phyloP scores from a whole-genome alignment of 2,113 vertebrate species.

The Thryonomys swinderianus region DNA sequence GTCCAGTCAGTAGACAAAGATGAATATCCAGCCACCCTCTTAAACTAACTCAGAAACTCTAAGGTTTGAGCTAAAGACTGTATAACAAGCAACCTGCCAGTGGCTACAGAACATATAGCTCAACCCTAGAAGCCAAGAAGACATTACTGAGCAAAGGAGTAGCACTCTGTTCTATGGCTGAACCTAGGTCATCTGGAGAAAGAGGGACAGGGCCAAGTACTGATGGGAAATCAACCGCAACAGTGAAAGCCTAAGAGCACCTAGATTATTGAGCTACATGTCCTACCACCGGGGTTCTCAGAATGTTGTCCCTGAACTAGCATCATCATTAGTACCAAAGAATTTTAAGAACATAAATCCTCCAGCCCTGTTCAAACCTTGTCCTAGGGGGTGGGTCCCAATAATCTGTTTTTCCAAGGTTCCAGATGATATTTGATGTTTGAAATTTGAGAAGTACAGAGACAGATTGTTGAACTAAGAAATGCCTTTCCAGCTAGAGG shows the following conservation, averaged over 20 bases:
- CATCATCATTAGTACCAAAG: background rate
- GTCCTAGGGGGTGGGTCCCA: background rate
- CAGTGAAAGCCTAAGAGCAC: background rate
- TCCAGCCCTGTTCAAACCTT: background rate
- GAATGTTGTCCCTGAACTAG: background rate
- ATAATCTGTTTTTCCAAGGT: conserved; percentile 5
- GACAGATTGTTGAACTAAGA: background rate
- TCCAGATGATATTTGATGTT: background rate
- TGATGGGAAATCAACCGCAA: background rate
- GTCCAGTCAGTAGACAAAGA: background rate
- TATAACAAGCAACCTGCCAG: background rate
- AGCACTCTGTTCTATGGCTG: background rate
- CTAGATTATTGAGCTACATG: background rate
- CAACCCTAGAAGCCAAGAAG: background rate
- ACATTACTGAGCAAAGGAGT: background rate
- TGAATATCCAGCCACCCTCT: background rate
- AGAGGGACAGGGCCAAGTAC: background rate
- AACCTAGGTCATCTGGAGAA: background rate
- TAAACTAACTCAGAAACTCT: background rate
- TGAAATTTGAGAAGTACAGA: background rate
- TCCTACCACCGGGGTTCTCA: no score
- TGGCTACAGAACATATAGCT: background rate
- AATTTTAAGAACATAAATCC: background rate
- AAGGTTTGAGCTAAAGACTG: background rate
- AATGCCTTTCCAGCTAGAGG: background rate